A percentile compares a stretch with the other conserved stretches of the same genome.
These are phyloP conservation scores for Patella depressa DNA, from an alignment of 2,888 invertebrate genomes.

Conservation along the genomic window DNA sequence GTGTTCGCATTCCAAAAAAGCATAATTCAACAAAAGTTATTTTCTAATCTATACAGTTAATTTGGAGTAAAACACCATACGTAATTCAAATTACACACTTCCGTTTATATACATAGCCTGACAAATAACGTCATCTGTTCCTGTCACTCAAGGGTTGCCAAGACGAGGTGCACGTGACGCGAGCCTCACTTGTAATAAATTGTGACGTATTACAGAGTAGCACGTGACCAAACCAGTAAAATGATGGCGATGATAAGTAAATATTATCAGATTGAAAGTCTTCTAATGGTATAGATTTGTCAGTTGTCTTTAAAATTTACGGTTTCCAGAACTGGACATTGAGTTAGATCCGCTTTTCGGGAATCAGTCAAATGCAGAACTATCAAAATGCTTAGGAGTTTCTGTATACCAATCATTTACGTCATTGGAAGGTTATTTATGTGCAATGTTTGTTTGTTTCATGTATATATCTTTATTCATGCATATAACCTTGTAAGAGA, in stretches of 20 bases:
- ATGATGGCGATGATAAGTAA: background rate
- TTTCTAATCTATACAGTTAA: constrained; percentile 10
- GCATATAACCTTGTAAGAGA: no score
- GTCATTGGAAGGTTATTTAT: no score
- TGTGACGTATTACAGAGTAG: constrained; percentile 5
- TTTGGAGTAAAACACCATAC: constrained; percentile 2
- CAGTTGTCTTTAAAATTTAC: constrained; percentile 5
- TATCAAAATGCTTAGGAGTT: no score
- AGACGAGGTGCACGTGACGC: background rate
- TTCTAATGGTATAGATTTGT: background rate
- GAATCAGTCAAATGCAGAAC: background rate
- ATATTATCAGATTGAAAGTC: constrained; percentile 1
- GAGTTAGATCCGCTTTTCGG: background rate
- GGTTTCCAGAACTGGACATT: background rate
- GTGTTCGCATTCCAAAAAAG: constrained; percentile 1
- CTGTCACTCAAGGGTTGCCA: background rate
- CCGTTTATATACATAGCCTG: background rate
- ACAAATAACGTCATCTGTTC: background rate
- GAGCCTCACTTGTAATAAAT: constrained; percentile 4
- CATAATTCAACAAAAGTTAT: constrained; percentile 7
- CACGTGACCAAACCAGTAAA: background rate
- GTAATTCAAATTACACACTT: constrained; percentile 10
- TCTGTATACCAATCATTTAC: no score
- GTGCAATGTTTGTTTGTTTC: no score
- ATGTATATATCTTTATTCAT: no score